A percentile compares a stretch with the other conserved stretches of the same genome.
Evolutionary conservation across 1,140 invertebrate species (phyloP).

Genomic region (Lepidotrigona ventralis): DNA sequence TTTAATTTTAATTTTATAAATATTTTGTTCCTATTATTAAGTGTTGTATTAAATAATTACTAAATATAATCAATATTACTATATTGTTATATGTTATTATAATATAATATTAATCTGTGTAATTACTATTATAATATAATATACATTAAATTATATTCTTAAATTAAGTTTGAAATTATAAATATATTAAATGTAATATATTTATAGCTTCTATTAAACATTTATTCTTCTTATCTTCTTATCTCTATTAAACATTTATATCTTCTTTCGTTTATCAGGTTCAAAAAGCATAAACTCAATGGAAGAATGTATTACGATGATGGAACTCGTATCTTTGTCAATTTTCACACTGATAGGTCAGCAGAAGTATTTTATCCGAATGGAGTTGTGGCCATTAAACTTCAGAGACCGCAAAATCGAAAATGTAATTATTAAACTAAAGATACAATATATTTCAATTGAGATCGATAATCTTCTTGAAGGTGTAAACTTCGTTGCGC

Average conservation of each 20-base stretch:
- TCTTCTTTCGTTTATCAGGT: slow-evolving; percentile 39
- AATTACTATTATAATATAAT: too few species aligned
- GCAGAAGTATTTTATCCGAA: slow-evolving; percentile 66
- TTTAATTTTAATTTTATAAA: too few species aligned
- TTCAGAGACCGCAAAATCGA: slow-evolving; percentile 52
- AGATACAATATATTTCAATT: neutral
- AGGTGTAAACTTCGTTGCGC: neutral
- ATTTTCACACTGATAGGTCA: slow-evolving; percentile 50
- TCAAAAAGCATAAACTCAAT: slow-evolving; percentile 30
- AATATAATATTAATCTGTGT: too few species aligned
- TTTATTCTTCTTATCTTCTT: neutral
- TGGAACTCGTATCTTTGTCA: slow-evolving; percentile 49
- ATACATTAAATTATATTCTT: too few species aligned
- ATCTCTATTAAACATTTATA: neutral
- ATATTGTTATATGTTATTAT: too few species aligned
- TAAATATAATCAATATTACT: too few species aligned
- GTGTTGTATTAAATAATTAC: too few species aligned
- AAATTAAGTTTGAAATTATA: too few species aligned
- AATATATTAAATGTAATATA: too few species aligned
- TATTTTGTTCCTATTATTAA: too few species aligned
- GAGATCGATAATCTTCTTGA: neutral
- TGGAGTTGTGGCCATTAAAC: slow-evolving; percentile 55
- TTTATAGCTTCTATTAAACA: neutral
- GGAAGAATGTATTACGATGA: slow-evolving; percentile 56
- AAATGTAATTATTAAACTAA: slow-evolving; percentile 65